phyloP scores from a whole-genome alignment of 1,140 invertebrate species.

The Vollenhovia emeryi region DNA sequence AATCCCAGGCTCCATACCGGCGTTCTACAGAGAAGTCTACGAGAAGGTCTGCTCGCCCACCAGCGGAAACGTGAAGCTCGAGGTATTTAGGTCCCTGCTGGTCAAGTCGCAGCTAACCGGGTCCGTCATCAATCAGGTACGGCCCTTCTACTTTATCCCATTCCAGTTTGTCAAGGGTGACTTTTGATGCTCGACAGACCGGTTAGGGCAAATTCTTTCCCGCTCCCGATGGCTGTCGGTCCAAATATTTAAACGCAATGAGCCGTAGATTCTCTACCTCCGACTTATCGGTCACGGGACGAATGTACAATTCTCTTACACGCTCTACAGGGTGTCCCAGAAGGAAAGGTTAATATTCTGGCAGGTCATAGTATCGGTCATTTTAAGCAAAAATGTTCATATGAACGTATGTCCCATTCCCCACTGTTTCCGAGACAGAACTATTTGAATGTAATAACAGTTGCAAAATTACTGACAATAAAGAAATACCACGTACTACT shows the following conservation, averaged over 20 bases:
- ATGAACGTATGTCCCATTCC: no score
- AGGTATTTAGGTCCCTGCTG: slow-evolving; percentile 88
- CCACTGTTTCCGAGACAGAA: no score
- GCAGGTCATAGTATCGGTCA: no score
- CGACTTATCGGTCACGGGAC: no score
- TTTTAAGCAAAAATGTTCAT: no score
- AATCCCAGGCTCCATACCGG: slow-evolving; percentile 87
- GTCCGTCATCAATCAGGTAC: slow-evolving; percentile 86
- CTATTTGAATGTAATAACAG: no score
- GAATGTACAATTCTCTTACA: not conserved
- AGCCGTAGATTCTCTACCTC: no score
- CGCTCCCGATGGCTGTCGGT: not conserved
- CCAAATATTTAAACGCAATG: not conserved
- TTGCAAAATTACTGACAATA: no score
- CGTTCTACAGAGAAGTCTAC: slow-evolving; percentile 88
- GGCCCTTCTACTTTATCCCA: slow-evolving; percentile 12
- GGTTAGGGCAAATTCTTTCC: not conserved
- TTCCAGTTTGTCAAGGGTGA: not conserved
- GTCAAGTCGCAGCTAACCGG: slow-evolving; percentile 88
- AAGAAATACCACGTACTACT: no score
- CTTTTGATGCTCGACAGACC: not conserved
- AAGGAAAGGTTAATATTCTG: no score
- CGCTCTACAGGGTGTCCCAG: no score
- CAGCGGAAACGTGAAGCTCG: slow-evolving; percentile 87
- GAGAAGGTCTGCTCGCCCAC: slow-evolving; percentile 88